Conservation (phyloP, 2,888 invertebrate genomes). For the Leptinotarsa peninsularis region DNA sequence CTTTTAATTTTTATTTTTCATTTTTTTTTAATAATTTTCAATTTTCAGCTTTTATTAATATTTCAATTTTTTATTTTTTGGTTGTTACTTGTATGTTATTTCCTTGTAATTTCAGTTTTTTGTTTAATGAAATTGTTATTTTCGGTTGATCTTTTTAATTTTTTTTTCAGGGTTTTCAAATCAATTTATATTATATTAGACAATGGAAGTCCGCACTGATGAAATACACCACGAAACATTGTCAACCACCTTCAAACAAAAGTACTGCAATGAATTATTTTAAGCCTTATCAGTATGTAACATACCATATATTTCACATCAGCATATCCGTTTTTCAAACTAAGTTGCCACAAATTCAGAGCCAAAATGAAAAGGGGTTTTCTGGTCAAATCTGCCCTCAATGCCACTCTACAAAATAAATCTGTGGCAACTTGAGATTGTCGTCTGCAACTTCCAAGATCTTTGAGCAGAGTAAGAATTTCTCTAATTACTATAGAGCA, state of each 20-base stretch:
- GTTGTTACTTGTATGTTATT: too few species aligned
- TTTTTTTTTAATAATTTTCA: too few species aligned
- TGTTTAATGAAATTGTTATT: too few species aligned
- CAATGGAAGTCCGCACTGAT: too few species aligned
- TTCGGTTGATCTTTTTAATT: too few species aligned
- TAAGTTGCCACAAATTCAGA: constrained; percentile 84
- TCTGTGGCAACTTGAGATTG: constrained; percentile 82
- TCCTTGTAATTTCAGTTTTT: too few species aligned
- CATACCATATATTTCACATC: constrained; percentile 63
- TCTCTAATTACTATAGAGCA: constrained; percentile 83
- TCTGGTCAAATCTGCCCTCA: constrained; percentile 72
- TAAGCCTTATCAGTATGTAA: neutral
- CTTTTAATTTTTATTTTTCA: too few species aligned
- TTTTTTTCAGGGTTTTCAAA: too few species aligned
- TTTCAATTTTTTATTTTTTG: too few species aligned
- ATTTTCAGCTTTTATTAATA: too few species aligned
- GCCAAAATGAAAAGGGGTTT: constrained; percentile 72
- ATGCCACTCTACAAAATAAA: constrained; percentile 76
- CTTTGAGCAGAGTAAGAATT: constrained; percentile 76
- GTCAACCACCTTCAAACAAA: neutral
- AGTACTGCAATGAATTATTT: neutral
- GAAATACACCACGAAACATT: too few species aligned
- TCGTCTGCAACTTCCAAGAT: constrained; percentile 71
- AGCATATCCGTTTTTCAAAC: constrained; percentile 72
- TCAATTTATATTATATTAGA: too few species aligned